Conservation (phyloP, 2,113 vertebrate species). For the Agelaius phoeniceus region DNA sequence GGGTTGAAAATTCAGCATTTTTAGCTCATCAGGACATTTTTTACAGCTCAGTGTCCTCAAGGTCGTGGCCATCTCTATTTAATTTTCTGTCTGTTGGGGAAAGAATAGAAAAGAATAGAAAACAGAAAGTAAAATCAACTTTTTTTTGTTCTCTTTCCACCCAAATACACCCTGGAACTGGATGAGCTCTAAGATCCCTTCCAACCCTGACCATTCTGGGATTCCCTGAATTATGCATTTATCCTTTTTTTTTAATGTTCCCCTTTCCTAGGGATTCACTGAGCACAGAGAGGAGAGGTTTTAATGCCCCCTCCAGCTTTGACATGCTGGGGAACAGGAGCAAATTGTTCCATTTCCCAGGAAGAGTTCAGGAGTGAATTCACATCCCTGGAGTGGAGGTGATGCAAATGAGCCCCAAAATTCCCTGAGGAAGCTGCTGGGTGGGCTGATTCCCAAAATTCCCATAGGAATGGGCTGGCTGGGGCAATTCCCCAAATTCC, state of each 20-base stretch:
- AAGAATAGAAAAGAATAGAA: not conserved
- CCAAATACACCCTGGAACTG: not conserved
- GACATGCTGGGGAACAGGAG: rapidly evolving
- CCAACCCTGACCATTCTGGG: not conserved
- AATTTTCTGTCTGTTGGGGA: not conserved
- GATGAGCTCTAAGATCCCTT: not conserved
- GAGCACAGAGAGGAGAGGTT: not conserved
- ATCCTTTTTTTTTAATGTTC: not conserved
- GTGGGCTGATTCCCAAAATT: too few species aligned
- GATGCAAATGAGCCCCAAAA: rapidly evolving
- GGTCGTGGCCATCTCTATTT: not conserved
- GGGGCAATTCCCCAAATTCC: too few species aligned
- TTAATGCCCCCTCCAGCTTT: not conserved
- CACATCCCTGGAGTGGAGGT: not conserved
- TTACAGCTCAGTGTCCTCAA: not conserved
- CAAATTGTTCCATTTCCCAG: not conserved
- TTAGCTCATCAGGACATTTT: not conserved
- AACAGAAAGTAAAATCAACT: not conserved
- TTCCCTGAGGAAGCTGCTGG: not conserved
- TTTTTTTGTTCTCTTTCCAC: not conserved
- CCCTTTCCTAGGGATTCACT: not conserved
- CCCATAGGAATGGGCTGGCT: too few species aligned
- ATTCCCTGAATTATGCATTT: not conserved
- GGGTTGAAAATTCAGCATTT: not conserved
- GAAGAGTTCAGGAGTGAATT: not conserved